These are phyloP conservation scores for Zapornia atra DNA, from an alignment of 2,113 vertebrate genomes.

Conservation along the genomic window DNA sequence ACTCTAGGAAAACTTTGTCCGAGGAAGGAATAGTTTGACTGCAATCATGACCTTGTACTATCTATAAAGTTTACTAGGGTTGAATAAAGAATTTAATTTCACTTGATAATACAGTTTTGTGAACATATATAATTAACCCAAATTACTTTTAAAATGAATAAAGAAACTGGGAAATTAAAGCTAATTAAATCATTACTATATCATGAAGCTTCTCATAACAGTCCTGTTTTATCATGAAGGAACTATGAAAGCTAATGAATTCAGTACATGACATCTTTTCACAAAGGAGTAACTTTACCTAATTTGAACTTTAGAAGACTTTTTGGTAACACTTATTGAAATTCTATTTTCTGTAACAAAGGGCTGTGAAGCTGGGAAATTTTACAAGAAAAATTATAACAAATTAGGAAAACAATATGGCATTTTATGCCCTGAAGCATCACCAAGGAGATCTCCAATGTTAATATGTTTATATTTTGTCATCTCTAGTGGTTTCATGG, in stretches of 20 bases:
- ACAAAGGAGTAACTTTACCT: background rate
- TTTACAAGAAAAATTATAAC: background rate
- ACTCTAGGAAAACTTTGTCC: background rate
- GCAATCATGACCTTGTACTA: background rate
- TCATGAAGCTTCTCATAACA: background rate
- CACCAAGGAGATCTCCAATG: background rate
- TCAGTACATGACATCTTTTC: background rate
- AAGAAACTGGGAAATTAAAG: background rate
- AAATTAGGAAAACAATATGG: background rate
- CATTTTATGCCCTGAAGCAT: background rate
- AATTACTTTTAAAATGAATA: background rate
- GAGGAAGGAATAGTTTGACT: background rate
- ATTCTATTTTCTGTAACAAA: background rate
- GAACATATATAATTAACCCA: background rate
- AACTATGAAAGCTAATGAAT: background rate
- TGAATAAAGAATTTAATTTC: background rate
- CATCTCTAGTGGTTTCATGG: background rate
- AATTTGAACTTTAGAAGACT: background rate
- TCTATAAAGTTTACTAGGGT: background rate
- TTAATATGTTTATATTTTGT: background rate
- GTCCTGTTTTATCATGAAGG: background rate
- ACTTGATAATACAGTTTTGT: background rate
- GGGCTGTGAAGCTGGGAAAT: background rate
- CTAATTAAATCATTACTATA: background rate
- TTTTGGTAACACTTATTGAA: background rate